A percentile compares a stretch with the other conserved stretches of the same genome.
Conservation (phyloP, 2,113 vertebrate genomes). For the Catharus minimus region DNA sequence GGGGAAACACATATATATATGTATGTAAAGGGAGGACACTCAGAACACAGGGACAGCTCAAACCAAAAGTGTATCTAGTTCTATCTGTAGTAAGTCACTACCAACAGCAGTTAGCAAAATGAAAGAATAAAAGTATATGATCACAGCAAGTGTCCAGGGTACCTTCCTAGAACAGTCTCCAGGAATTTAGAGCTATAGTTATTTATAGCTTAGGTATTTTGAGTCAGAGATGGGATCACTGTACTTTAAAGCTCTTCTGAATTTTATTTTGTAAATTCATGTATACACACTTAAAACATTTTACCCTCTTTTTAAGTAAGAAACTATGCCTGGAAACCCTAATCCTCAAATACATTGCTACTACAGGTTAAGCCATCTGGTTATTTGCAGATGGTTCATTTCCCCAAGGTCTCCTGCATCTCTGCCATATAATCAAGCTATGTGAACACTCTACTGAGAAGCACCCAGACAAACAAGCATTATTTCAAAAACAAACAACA, state of each 20-base stretch:
- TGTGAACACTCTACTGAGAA: not conserved
- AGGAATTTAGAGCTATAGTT: not conserved
- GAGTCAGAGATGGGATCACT: not conserved
- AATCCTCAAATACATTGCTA: not conserved
- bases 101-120: not conserved
- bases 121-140: not conserved
- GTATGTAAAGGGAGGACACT: not conserved
- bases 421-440: not conserved
- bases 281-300: not conserved
- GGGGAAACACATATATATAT: fast-evolving
- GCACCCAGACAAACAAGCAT: not conserved
- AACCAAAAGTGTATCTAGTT: not conserved
- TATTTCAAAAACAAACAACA: not conserved
- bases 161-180: not conserved
- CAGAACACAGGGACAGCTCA: not conserved
- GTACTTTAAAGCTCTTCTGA: not conserved
- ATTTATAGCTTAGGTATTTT: not conserved
- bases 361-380: not conserved
- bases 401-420: not conserved
- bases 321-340: not conserved
- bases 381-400: not conserved
- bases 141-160: not conserved
- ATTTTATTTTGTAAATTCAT: not conserved
- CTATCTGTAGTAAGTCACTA: not conserved
- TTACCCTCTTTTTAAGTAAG: not conserved